These are phyloP conservation scores for Daboia siamensis DNA, from an alignment of 2,113 vertebrate species.

Conservation along the genomic window DNA sequence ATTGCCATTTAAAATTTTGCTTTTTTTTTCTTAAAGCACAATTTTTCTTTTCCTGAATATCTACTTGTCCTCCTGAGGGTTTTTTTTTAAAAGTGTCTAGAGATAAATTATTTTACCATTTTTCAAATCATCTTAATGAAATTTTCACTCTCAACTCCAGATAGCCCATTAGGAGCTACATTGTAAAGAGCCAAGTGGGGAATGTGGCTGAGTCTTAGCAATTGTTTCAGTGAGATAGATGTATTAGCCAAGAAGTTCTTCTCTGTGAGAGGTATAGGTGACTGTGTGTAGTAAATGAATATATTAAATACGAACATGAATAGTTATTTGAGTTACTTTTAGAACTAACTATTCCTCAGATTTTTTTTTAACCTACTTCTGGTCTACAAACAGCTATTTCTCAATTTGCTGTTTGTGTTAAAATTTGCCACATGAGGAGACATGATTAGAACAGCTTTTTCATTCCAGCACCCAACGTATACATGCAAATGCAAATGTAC, in stretches of 20 bases:
- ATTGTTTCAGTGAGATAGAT: background rate
- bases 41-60: background rate
- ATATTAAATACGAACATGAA: background rate
- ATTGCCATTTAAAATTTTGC: background rate
- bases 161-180: background rate
- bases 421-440: background rate
- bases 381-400: background rate
- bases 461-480: background rate
- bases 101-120: background rate
- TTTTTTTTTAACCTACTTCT: background rate
- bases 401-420: background rate
- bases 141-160: background rate
- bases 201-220: background rate
- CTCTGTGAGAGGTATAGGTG: background rate
- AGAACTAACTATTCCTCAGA: background rate
- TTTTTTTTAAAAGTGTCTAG: background rate
- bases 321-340: background rate
- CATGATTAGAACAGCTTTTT: background rate
- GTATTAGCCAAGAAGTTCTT: background rate
- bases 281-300: background rate
- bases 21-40: background rate
- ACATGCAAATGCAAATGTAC: background rate
- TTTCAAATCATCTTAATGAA: background rate
- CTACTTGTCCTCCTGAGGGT: background rate
- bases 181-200: background rate